A percentile compares a stretch with the other conserved stretches of the same genome.
Evolutionary conservation across 1,140 invertebrate species (phyloP).

Genomic region (Zaprionus camerounensis): DNA sequence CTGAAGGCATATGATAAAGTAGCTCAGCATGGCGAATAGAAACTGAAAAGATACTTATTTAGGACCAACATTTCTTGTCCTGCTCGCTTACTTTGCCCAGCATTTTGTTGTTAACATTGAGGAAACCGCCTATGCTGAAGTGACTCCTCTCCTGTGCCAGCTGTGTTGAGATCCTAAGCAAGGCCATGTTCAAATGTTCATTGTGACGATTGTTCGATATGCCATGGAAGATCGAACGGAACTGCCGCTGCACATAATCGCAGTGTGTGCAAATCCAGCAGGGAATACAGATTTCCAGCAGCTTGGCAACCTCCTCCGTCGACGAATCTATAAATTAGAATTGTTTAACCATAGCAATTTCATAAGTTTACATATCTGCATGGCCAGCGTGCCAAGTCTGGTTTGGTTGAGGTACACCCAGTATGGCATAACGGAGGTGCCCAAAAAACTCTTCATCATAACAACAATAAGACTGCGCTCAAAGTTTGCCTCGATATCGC

Average conservation of each 20-base stretch:
- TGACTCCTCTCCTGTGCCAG: constrained; percentile 31
- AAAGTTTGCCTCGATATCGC: constrained; percentile 32
- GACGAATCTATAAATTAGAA: not conserved
- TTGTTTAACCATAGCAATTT: not conserved
- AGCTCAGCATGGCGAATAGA: constrained; percentile 26
- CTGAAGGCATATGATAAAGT: constrained; percentile 35
- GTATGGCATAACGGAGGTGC: constrained; percentile 28
- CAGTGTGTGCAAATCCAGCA: constrained; percentile 44
- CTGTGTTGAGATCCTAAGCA: constrained; percentile 27
- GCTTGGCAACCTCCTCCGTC: constrained; percentile 15
- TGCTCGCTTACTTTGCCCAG: constrained; percentile 13
- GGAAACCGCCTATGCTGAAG: constrained; percentile 29
- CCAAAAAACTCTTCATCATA: constrained; percentile 32
- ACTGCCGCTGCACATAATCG: constrained; percentile 30
- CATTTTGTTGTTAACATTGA: constrained; percentile 33
- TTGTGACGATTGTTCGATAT: constrained; percentile 18
- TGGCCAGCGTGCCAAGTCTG: not conserved
- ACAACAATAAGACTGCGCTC: constrained; percentile 12
- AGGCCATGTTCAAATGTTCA: constrained; percentile 15
- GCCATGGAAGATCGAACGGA: constrained; percentile 29
- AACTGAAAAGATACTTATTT: constrained; percentile 9
- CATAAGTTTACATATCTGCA: constrained; percentile 19
- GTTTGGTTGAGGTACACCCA: constrained; percentile 33
- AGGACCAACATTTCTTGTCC: not conserved
- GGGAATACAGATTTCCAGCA: constrained; percentile 29